Evolutionary conservation across 37 sponge, comb jelly and placozoan genomes (phyloP).

Genomic region (Ephydatia muelleri): DNA sequence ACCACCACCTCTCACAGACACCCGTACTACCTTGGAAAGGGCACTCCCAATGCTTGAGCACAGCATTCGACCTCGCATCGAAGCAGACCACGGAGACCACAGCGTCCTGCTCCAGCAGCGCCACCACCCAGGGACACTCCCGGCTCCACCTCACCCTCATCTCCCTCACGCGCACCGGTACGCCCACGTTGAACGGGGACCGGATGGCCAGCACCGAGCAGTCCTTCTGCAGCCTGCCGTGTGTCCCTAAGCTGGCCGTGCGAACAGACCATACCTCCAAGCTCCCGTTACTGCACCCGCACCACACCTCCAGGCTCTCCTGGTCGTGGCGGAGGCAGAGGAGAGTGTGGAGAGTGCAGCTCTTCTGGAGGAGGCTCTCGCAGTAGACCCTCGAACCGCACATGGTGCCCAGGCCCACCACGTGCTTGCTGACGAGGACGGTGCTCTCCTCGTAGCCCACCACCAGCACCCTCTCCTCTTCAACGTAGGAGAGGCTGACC

Average conservation of each 20-base stretch:
- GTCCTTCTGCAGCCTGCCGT: not conserved
- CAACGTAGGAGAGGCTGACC: conserved; percentile 8
- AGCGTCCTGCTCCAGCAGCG: not conserved
- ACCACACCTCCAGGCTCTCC: conserved; percentile 48
- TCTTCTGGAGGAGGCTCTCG: not conserved
- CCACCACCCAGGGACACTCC: not conserved
- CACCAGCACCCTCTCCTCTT: conserved; percentile 2
- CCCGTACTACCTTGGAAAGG: not conserved
- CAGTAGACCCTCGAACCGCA: not conserved
- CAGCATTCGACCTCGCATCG: not conserved
- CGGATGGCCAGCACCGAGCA: not conserved
- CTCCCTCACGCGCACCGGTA: not conserved
- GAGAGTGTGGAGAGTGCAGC: conserved; percentile 4
- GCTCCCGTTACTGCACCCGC: conserved; percentile 6
- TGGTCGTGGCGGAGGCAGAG: conserved; percentile 14
- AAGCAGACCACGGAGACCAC: not conserved
- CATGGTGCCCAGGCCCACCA: not conserved
- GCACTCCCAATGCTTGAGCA: not conserved
- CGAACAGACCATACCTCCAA: conserved; percentile 38
- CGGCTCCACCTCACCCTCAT: not conserved
- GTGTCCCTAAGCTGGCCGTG: not conserved
- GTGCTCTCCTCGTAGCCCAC: conserved; percentile 35
- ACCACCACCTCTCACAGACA: no score
- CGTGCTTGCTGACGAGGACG: conserved; percentile 4
- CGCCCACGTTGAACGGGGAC: not conserved